phyloP scores from a whole-genome alignment of 92 coral and sea anemone genomes.

The Porites lobata region DNA sequence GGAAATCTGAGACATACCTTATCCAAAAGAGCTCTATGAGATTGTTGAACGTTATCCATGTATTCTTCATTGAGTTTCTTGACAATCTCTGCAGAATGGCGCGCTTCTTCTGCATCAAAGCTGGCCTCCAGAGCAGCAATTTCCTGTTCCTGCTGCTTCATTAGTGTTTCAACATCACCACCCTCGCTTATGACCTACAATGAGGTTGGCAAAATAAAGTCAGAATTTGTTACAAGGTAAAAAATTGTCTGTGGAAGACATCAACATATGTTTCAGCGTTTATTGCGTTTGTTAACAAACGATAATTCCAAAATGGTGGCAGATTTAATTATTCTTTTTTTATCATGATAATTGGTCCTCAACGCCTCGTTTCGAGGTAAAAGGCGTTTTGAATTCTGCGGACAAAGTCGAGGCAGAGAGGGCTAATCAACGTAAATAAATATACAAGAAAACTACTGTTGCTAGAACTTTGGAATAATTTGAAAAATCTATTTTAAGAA shows the following conservation, averaged over 20 bases:
- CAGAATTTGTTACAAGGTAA: background rate
- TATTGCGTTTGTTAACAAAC: too few relatives aligned
- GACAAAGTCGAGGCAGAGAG: too few relatives aligned
- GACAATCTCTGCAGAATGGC: slow-evolving; percentile 82
- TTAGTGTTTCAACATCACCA: slow-evolving; percentile 73
- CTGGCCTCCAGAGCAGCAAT: slow-evolving; percentile 85
- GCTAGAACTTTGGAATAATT: too few relatives aligned
- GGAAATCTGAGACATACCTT: slow-evolving; percentile 66
- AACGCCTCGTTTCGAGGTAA: too few relatives aligned
- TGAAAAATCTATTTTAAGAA: too few relatives aligned
- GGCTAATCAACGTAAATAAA: too few relatives aligned
- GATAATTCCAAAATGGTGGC: too few relatives aligned
- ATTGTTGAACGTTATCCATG: slow-evolving; percentile 85
- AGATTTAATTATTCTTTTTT: too few relatives aligned
- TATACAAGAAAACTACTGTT: too few relatives aligned
- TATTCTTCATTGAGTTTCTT: slow-evolving; percentile 87
- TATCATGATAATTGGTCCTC: too few relatives aligned
- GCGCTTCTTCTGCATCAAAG: slow-evolving; percentile 92
- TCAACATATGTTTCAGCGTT: too few relatives aligned
- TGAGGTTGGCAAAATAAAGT: slow-evolving; percentile 5
- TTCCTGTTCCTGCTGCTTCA: slow-evolving; percentile 87
- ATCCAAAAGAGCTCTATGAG: slow-evolving; percentile 84
- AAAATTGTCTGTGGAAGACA: background rate
- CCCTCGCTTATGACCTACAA: slow-evolving; percentile 93
- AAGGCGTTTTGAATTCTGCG: too few relatives aligned